Conservation (phyloP, 2,113 vertebrate species). For the Dissostichus mawsoni region DNA sequence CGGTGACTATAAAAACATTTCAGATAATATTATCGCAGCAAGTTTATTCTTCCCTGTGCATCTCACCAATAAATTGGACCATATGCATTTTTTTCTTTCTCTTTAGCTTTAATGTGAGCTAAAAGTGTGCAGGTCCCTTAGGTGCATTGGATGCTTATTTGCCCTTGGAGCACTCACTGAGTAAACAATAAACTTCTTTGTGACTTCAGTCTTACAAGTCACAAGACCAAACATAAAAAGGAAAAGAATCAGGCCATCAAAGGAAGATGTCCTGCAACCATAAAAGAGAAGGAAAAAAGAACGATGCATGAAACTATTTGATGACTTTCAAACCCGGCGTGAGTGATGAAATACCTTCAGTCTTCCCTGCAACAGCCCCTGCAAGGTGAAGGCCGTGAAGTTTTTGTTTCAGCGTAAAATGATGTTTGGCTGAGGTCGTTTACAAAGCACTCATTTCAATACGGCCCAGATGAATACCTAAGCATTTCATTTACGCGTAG, state of each 20-base stretch:
- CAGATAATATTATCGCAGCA: neutral
- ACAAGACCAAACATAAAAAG: slow-evolving; percentile 47
- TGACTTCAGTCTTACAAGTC: slow-evolving; percentile 25
- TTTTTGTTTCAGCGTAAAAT: slow-evolving; percentile 50
- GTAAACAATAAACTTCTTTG: slow-evolving; percentile 26
- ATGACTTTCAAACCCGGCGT: slow-evolving; percentile 46
- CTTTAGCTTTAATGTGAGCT: slow-evolving; percentile 23
- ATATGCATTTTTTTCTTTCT: slow-evolving; percentile 6
- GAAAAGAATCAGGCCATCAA: slow-evolving; percentile 17
- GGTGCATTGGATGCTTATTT: slow-evolving; percentile 35
- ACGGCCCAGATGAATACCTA: slow-evolving; percentile 55
- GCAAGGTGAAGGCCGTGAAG: slow-evolving; percentile 45
- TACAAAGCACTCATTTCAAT: slow-evolving; percentile 39
- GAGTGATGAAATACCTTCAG: slow-evolving; percentile 62
- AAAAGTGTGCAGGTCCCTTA: slow-evolving; percentile 26
- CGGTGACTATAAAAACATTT: neutral
- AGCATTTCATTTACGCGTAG: slow-evolving; percentile 63
- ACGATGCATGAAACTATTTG: slow-evolving; percentile 23
- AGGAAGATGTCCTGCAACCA: slow-evolving; percentile 30
- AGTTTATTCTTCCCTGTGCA: slow-evolving; percentile 16
- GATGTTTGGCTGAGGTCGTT: slow-evolving; percentile 47
- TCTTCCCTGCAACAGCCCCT: slow-evolving; percentile 48
- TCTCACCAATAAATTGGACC: slow-evolving; percentile 8
- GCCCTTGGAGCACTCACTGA: slow-evolving; percentile 1
- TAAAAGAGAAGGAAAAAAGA: neutral